Percentiles rank a stretch among this genome's conserved stretches.
Conservation (phyloP, 1,140 invertebrate species). For the Leptinotarsa undecemlineata region DNA sequence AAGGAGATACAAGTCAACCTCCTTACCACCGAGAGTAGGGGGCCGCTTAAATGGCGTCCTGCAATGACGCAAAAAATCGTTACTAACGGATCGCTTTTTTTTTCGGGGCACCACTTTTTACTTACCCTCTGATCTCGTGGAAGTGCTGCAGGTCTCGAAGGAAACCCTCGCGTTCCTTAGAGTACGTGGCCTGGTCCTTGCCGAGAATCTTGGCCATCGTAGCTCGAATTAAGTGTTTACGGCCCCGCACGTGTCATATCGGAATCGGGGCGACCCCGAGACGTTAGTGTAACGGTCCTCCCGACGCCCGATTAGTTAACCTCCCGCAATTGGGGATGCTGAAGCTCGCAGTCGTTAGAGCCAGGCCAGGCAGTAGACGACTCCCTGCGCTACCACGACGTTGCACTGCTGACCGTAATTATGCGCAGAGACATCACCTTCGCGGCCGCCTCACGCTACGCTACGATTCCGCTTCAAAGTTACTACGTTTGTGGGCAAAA, state of each 20-base stretch:
- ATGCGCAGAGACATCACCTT: conserved; percentile 54
- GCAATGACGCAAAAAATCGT: conserved; percentile 50
- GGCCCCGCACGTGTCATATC: conserved; percentile 50
- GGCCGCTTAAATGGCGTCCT: conserved; percentile 76
- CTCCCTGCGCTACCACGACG: conserved; percentile 54
- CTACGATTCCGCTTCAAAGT: conserved; percentile 34
- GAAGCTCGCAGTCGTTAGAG: conserved; percentile 44
- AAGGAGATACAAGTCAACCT: conserved; percentile 88
- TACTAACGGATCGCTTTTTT: conserved; percentile 1
- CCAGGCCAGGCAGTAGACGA: conserved; percentile 50
- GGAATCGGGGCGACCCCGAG: conserved; percentile 40
- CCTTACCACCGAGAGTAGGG: conserved; percentile 84
- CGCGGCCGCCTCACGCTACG: conserved; percentile 44
- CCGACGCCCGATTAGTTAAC: conserved; percentile 47
- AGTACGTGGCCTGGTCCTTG: conserved; percentile 73
- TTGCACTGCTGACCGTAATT: conserved; percentile 44
- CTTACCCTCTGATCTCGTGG: conserved; percentile 76
- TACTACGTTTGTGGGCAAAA: conserved; percentile 36
- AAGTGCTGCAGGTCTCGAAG: conserved; percentile 73
- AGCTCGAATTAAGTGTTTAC: conserved; percentile 25
- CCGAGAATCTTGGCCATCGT: conserved; percentile 70
- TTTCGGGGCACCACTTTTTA: conserved; percentile 30
- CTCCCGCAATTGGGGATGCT: conserved; percentile 52
- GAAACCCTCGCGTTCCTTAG: conserved; percentile 71
- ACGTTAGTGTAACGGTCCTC: conserved; percentile 35